These are phyloP conservation scores for Cathartes aura DNA, from an alignment of 2,113 vertebrate species.

Conservation along the genomic window DNA sequence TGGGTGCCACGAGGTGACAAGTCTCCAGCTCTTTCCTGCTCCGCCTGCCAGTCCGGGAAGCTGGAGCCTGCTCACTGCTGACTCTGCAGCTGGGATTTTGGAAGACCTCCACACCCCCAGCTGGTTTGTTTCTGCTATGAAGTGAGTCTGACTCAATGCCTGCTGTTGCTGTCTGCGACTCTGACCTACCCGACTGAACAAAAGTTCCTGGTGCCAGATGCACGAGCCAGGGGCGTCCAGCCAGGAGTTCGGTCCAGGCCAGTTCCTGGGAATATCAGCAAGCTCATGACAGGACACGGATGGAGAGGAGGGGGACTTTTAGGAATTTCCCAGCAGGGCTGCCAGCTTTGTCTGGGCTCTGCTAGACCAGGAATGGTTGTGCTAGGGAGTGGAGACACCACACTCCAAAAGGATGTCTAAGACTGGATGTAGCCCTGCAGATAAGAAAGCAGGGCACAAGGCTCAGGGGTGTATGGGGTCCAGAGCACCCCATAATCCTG, in stretches of 20 bases:
- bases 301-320: background rate
- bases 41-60: background rate
- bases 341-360: constrained; percentile 7
- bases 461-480: background rate
- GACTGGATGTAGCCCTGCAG: background rate
- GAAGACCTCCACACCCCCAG: background rate
- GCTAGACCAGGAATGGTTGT: background rate
- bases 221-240: background rate
- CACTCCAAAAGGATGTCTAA: background rate
- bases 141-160: background rate
- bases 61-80: background rate
- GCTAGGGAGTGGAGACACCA: background rate
- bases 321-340: constrained; percentile 21
- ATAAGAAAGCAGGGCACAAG: background rate
- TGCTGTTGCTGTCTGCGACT: background rate
- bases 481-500: background rate
- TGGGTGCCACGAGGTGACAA: background rate
- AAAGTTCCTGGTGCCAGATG: background rate
- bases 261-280: background rate
- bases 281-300: background rate
- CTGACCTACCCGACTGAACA: background rate
- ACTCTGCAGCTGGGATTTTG: background rate
- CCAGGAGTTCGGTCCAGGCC: background rate
- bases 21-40: background rate
- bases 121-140: background rate